Base-by-base conservation (phyloP, 2,113 vertebrate genomes). In the Rallus limicola region DNA sequence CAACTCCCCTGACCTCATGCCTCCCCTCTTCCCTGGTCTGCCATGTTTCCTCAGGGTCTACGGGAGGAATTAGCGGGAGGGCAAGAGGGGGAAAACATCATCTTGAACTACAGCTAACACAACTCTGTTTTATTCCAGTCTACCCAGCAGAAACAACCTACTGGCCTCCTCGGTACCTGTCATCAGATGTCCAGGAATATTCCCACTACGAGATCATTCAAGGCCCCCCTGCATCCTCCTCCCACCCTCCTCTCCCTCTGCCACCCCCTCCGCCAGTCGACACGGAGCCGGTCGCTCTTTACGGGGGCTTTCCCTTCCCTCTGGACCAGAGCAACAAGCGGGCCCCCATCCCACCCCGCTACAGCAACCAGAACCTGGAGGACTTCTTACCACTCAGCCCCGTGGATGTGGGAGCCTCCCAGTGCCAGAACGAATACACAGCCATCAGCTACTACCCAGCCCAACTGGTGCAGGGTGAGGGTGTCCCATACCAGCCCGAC, bases 381-480 rank as follows among this genome's bases (percentile, higher is more conserved):
- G 99, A 99, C 93, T 99, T 99, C 97, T 97, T 99, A 84, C 99
- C 98, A 0, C 98, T 98, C 0, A 97, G 98, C 10, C 98, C 99
- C 2, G 95, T 85, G 29, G 99, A 99, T 2, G 67, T 97, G 15
- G 98, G 97, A 63, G 97, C 97, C 9, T 94, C 98, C 4, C 99
- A 99, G 91, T 99, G 99, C 93, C 99, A 99, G 93, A 98, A 99
- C 1, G 99, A 99, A 94, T 99, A 99, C 93, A 99, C 99, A 0
- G 99, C 99, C 95, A 98, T 99, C 97, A 99, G 99, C 98, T 99
- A 99, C 97, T 99, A 99, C 97, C 99, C 99, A 11, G 98, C 98
- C 0, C 98, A 98, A 94, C 90, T 98, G 74, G 96, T 76, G 72
- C 98, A 98, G 93, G 75, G 98, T 0, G 98, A 97, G 84, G 98